Percentiles rank a stretch among this genome's conserved stretches.
phyloP scores from a whole-genome alignment of 2,797 vertebrate species.

The Meriones psammophilus region DNA sequence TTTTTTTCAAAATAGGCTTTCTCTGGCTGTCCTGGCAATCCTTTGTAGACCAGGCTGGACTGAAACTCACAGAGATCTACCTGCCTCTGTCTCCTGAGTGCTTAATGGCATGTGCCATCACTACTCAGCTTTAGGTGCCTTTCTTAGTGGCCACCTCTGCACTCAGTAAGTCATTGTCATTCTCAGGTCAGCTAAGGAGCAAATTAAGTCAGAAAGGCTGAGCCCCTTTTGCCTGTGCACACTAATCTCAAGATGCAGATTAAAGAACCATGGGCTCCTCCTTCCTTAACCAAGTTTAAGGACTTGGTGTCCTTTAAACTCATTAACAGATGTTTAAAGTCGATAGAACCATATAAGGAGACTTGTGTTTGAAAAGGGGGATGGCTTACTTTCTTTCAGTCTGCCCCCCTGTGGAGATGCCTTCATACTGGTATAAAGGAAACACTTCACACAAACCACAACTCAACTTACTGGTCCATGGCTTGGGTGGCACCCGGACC shows the following conservation, averaged over 20 bases:
- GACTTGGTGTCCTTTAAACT: background rate
- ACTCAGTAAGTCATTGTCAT: background rate
- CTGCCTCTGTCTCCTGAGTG: background rate
- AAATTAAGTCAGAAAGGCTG: background rate
- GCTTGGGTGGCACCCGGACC: slow-evolving; percentile 47
- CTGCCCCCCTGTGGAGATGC: background rate
- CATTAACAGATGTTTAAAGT: background rate
- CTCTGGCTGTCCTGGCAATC: background rate
- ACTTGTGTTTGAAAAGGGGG: background rate
- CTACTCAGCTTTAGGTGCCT: background rate
- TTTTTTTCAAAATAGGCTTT: background rate
- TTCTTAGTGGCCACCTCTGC: background rate
- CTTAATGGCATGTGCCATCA: background rate
- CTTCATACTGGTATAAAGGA: background rate
- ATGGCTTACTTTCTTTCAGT: background rate
- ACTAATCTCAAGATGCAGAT: background rate
- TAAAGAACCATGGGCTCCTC: background rate
- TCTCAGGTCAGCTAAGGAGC: background rate
- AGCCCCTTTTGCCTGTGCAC: background rate
- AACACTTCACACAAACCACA: background rate
- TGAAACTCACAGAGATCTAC: background rate
- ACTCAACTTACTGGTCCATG: slow-evolving; percentile 79
- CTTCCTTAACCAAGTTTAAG: background rate
- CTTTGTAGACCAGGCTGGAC: background rate
- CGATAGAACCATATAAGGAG: background rate